phyloP scores from a whole-genome alignment of 1,140 invertebrate species.

The Aphelenchoides fujianensis region DNA sequence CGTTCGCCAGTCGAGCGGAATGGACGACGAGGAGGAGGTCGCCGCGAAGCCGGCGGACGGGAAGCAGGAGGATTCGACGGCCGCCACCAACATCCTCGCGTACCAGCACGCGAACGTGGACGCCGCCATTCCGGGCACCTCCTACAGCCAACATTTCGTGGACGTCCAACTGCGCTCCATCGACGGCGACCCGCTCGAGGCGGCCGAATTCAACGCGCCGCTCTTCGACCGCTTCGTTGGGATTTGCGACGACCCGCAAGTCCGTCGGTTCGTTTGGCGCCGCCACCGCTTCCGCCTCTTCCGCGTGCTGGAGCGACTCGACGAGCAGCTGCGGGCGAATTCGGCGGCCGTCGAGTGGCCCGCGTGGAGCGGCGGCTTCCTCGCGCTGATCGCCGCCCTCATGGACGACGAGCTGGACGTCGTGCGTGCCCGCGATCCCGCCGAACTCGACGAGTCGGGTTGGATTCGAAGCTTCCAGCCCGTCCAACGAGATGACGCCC shows the following conservation, averaged over 20 bases:
- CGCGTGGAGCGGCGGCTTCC: neutral
- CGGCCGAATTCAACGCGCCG: neutral
- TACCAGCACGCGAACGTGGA: constrained; percentile 4
- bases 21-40: no score
- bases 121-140: neutral
- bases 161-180: constrained; percentile 12
- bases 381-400: neutral
- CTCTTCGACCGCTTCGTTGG: constrained; percentile 8
- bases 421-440: neutral
- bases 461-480: neutral
- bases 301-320: neutral
- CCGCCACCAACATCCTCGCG: neutral
- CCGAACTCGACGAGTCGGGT: neutral
- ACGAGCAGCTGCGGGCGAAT: neutral
- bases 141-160: constrained; percentile 12
- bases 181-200: neutral
- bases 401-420: neutral
- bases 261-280: neutral
- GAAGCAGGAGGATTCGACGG: no score
- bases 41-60: no score
- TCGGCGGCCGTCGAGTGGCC: neutral
- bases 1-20: no score
- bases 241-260: neutral
- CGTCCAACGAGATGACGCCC: neutral
- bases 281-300: neutral